Evolutionary conservation across 1,140 invertebrate species (phyloP).

Genomic region (Drosophila rufa): DNA sequence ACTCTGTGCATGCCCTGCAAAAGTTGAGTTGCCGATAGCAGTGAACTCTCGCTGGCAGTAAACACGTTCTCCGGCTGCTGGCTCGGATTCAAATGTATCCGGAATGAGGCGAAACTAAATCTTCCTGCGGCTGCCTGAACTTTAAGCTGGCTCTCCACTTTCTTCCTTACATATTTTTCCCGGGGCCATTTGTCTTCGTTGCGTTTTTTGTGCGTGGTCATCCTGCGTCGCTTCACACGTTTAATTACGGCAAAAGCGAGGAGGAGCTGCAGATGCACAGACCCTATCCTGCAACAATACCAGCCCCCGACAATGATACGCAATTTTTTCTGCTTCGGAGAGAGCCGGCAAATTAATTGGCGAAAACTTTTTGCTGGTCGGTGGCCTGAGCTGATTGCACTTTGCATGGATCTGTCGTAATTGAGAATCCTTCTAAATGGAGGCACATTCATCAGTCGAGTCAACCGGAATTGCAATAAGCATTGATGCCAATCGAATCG

Average conservation of each 20-base stretch:
- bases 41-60: constrained; percentile 15
- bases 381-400: constrained; percentile 1
- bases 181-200: constrained; percentile 56
- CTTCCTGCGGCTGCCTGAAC: constrained; percentile 30
- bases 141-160: constrained; percentile 23
- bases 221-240: constrained; percentile 42
- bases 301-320: not conserved
- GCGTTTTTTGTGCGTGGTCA: constrained; percentile 40
- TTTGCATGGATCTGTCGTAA: constrained; percentile 11
- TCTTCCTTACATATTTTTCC: constrained; percentile 14
- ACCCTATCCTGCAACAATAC: not conserved
- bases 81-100: constrained; percentile 43
- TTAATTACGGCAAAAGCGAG: constrained; percentile 44
- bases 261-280: constrained; percentile 29
- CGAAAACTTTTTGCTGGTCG: constrained; percentile 8
- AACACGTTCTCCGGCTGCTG: constrained; percentile 45
- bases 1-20: constrained; percentile 3
- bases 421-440: constrained; percentile 39
- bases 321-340: constrained; percentile 22
- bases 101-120: constrained; percentile 20
- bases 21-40: constrained; percentile 37
- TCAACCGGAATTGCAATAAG: not conserved
- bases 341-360: constrained; percentile 37
- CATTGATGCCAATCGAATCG: not conserved
- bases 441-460: constrained; percentile 8